phyloP scores from a whole-genome alignment of 2,113 vertebrate species.

The Python bivittatus region DNA sequence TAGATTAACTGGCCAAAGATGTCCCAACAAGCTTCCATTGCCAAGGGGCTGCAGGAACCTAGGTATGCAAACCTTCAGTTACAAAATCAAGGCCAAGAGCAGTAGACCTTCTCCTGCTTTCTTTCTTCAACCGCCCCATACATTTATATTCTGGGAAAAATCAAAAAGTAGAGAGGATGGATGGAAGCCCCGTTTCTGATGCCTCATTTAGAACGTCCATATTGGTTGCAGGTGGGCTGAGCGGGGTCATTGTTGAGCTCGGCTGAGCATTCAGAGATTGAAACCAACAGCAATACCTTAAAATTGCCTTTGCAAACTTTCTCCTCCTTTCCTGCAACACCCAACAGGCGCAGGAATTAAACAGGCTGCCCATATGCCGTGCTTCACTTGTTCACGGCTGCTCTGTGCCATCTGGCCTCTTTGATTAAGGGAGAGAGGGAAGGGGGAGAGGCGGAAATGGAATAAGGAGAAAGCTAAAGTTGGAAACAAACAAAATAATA shows the following conservation, averaged over 20 bases:
- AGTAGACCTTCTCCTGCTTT: no score
- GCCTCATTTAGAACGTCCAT: no score
- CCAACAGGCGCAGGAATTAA: slow-evolving; percentile 95
- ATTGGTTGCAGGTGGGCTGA: neutral
- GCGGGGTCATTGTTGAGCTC: neutral
- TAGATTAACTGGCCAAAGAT: no score
- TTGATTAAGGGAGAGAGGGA: slow-evolving; percentile 77
- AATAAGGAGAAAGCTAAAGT: slow-evolving; percentile 16
- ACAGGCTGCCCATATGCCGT: slow-evolving; percentile 98
- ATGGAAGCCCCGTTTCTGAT: no score
- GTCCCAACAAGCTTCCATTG: no score
- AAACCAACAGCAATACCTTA: neutral
- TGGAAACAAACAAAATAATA: neutral
- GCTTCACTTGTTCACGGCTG: slow-evolving; percentile 93
- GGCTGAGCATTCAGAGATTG: neutral
- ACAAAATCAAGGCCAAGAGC: no score
- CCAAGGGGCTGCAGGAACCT: no score
- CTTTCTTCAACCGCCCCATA: no score
- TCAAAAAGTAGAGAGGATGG: no score
- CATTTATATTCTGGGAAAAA: no score
- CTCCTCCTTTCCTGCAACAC: slow-evolving; percentile 57
- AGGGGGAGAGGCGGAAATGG: slow-evolving; percentile 15
- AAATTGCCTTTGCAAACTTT: neutral
- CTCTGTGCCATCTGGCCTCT: slow-evolving; percentile 94
- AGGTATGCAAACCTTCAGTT: no score